phyloP scores from a whole-genome alignment of 2,888 invertebrate genomes.

The Dasypolia templi region DNA sequence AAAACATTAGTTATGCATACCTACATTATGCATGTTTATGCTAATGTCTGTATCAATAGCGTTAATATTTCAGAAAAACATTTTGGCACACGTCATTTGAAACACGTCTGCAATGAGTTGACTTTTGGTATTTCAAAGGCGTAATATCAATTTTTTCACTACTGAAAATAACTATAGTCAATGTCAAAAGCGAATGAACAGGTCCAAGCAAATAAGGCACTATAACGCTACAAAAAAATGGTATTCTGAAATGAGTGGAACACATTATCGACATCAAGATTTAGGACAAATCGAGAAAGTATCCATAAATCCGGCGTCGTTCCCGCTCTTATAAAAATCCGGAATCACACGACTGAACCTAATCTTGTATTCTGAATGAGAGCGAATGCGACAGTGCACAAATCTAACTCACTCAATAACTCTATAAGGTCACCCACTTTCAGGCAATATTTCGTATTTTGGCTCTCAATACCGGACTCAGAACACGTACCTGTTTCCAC shows the following conservation, averaged over 20 bases:
- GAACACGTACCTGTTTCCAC: constrained; percentile 45
- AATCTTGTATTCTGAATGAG: constrained; percentile 25
- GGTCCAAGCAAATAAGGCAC: not conserved
- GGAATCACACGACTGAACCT: not conserved
- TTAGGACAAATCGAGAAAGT: not conserved
- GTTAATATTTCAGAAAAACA: constrained; percentile 1
- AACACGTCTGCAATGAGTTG: constrained; percentile 1
- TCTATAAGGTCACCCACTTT: constrained; percentile 70
- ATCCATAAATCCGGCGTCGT: not conserved
- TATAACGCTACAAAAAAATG: not conserved
- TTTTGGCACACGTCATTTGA: not conserved
- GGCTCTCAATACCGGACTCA: constrained; percentile 27
- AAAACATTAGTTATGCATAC: constrained; percentile 25
- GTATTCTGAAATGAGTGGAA: not conserved
- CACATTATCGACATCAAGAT: not conserved
- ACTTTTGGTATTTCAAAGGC: not conserved
- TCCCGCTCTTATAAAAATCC: not conserved
- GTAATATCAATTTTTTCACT: too few species aligned
- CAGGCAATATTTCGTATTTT: constrained; percentile 55
- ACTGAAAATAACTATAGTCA: not conserved
- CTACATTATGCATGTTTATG: not conserved
- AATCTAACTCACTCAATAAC: constrained; percentile 56
- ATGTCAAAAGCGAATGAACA: not conserved
- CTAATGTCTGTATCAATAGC: constrained; percentile 5
- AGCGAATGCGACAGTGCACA: constrained; percentile 29